Evolutionary conservation across 2,888 invertebrate species (phyloP), one percentile per base, ranked within the genome.

Genomic region (Eupithecia exiguata): DNA sequence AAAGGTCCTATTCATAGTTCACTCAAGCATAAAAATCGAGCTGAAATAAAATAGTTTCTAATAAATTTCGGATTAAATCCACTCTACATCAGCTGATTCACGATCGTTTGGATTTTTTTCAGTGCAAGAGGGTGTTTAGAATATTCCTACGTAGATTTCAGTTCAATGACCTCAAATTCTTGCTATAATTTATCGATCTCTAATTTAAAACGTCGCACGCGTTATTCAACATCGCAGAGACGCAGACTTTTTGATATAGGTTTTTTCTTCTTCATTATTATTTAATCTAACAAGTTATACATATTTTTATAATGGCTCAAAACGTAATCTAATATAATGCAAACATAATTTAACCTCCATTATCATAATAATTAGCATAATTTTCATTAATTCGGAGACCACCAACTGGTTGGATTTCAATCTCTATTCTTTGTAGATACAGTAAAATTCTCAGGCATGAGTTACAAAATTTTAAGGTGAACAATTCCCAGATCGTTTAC

Each of bases 11-110:
- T 92, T 92, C 92, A 92, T 90, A 92, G 91, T 85, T 72, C 66
- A 75, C 75, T 77, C 77, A 72, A 74, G 68, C 72, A 91, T 88
- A 90, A 69, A 92, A 92, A 88, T 86, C 81, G 81, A 83, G 86
- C 88, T 85, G 87, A 92, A 93, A 92, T 92, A 93, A 91, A 91
- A 82, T 85, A 86, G 84, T 85, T 87, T 88, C 85, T 85, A 85
- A 92, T 93, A 93, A 91, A 92, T 93, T 93, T 89, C 80, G 89
- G 89, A 70, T 77, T 76, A 89, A 89, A 90, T 88, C 86, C 85
- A 80, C 84, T 87, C 88, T 88, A 89, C 90, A 91, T 89, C 85
- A 85, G 87, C 75, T 71, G 75, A 76, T 77, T 79, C 72, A 68
- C 63, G 65, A 68, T 77, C 76, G 74, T 78, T 53, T 53, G 4